Evolutionary conservation across 2,888 invertebrate species (phyloP).

Genomic region (Calliphora vomitoria): DNA sequence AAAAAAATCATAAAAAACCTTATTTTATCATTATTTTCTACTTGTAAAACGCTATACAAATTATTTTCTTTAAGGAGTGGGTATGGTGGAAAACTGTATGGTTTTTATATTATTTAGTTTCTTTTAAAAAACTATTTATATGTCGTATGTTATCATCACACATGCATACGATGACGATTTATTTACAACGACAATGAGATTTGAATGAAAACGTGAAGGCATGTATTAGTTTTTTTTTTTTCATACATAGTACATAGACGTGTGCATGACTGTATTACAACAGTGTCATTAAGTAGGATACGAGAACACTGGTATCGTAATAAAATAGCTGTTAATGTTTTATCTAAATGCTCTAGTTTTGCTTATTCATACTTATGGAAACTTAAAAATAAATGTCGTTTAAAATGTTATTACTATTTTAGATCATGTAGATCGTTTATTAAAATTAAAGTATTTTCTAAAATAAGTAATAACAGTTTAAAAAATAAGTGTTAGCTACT

Average conservation of each 20-base stretch:
- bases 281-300: conserved; percentile 26
- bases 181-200: conserved; percentile 17
- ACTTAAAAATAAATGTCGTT: neutral
- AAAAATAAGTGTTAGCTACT: no score
- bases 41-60: conserved; percentile 25
- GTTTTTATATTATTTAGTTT: conserved; percentile 4
- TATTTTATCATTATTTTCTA: conserved; percentile 49
- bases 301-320: neutral
- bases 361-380: neutral
- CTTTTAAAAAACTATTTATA: neutral
- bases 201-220: conserved; percentile 47
- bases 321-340: conserved; percentile 31
- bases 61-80: conserved; percentile 31
- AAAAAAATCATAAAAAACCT: conserved; percentile 27
- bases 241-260: neutral
- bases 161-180: neutral
- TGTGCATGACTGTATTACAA: neutral
- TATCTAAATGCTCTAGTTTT: conserved; percentile 33
- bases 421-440: neutral
- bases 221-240: neutral
- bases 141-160: neutral
- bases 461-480: no score
- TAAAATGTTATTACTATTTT: neutral
- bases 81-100: neutral
- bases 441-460: neutral